Evolutionary conservation across 2,797 vertebrate genomes (phyloP).

Genomic region (Bradypodion ventrale): DNA sequence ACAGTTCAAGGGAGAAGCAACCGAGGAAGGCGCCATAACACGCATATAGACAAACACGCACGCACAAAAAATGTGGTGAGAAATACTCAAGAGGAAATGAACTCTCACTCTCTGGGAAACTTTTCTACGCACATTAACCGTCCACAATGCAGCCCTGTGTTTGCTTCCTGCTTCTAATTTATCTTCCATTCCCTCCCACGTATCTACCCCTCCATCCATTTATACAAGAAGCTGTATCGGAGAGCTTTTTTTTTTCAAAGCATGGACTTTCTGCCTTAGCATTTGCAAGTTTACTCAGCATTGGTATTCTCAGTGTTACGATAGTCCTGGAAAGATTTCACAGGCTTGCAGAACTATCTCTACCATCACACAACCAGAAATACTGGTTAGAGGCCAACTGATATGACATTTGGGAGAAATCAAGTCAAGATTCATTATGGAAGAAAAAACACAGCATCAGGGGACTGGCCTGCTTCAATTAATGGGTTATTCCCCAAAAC

Average conservation of each 20-base stretch:
- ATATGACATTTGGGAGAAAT: background rate
- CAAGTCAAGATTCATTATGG: background rate
- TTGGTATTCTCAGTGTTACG: background rate
- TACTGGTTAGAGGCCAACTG: background rate
- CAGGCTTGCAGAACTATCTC: background rate
- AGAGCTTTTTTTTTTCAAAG: background rate
- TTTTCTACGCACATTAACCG: conserved; percentile 41
- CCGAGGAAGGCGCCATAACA: background rate
- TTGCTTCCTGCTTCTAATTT: conserved; percentile 17
- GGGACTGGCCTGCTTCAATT: background rate
- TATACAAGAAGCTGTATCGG: background rate
- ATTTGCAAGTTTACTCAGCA: background rate
- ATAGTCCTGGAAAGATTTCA: background rate
- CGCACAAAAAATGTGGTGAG: background rate
- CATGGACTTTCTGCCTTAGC: background rate
- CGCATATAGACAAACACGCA: background rate
- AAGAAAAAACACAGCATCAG: background rate
- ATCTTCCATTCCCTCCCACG: background rate
- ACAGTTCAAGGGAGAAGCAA: conserved; percentile 7
- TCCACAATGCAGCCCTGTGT: conserved; percentile 10
- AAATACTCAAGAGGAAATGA: background rate
- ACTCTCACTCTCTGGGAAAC: conserved; percentile 38
- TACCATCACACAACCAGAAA: background rate
- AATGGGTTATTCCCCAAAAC: background rate
- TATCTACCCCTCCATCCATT: background rate